Conservation (phyloP, 2,888 invertebrate species). For the Eilema sororculum region DNA sequence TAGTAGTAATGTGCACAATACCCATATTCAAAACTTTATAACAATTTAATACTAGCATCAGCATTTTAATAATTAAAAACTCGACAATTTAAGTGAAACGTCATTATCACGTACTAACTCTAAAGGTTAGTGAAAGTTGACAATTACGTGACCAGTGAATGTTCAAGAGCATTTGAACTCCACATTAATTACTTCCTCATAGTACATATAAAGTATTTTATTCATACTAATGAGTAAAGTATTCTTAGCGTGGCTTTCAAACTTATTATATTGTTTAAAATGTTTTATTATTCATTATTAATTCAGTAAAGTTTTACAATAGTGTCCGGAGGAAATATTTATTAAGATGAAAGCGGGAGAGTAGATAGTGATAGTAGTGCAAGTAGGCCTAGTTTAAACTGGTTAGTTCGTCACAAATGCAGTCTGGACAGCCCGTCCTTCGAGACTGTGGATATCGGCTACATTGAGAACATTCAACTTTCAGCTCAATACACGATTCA, state of each 20-base stretch:
- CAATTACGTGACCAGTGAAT: constrained; percentile 62
- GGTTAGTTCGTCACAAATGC: constrained; percentile 64
- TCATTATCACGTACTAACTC: constrained; percentile 42
- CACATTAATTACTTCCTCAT: constrained; percentile 63
- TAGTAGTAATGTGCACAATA: too few species aligned
- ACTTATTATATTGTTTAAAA: background rate
- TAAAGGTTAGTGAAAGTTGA: constrained; percentile 59
- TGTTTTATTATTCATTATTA: too few species aligned
- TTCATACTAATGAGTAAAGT: constrained; percentile 13
- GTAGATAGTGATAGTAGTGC: constrained; percentile 60
- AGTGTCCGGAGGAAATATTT: constrained; percentile 6
- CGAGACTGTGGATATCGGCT: constrained; percentile 63
- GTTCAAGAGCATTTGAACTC: constrained; percentile 58
- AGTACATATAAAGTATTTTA: constrained; percentile 21
- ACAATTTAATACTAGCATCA: background rate
- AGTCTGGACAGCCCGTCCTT: constrained; percentile 62
- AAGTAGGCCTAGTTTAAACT: constrained; percentile 74
- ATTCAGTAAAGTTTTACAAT: background rate
- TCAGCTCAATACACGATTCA: background rate
- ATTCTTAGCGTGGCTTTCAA: background rate
- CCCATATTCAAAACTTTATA: background rate
- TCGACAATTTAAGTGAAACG: constrained; percentile 34
- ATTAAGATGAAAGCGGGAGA: constrained; percentile 65
- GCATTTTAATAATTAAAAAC: constrained; percentile 4
- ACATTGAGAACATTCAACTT: constrained; percentile 59